Conservation (phyloP, 2,113 vertebrate species). For the Crotalus helleri region DNA sequence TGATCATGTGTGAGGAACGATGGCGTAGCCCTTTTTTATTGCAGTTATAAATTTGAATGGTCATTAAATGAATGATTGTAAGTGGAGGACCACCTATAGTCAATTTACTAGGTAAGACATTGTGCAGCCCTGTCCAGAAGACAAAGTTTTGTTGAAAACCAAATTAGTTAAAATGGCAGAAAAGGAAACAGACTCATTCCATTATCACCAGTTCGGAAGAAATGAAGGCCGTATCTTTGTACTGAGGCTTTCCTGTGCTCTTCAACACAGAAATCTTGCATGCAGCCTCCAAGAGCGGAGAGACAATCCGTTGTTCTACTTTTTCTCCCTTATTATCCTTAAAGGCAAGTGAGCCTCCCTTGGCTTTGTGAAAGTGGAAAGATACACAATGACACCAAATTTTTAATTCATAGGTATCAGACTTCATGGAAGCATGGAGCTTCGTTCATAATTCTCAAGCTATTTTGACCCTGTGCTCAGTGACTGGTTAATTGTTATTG, state of each 20-base stretch:
- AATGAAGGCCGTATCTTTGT: not conserved
- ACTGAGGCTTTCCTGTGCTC: not conserved
- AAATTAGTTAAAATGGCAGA: not conserved
- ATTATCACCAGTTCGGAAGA: not conserved
- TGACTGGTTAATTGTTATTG: not conserved
- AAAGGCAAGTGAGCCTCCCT: not conserved
- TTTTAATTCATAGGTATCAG: not conserved
- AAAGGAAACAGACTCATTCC: not conserved
- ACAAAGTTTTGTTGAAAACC: not conserved
- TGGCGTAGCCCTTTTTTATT: no score
- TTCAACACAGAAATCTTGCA: not conserved
- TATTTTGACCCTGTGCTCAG: not conserved
- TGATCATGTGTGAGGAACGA: no score
- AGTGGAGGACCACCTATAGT: not conserved
- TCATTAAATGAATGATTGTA: no score
- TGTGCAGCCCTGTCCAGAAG: not conserved
- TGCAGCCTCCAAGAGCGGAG: not conserved
- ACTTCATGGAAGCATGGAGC: not conserved
- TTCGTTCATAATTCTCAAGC: not conserved
- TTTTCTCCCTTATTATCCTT: not conserved
- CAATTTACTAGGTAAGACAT: conserved; percentile 17
- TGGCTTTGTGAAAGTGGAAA: not conserved
- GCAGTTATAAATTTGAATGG: no score
- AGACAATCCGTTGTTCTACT: not conserved
- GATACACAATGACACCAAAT: not conserved